Evolutionary conservation across 2,797 vertebrate species (phyloP), one percentile per base, ranked within the genome.

Genomic region (Neosilurus mollespiculum): DNA sequence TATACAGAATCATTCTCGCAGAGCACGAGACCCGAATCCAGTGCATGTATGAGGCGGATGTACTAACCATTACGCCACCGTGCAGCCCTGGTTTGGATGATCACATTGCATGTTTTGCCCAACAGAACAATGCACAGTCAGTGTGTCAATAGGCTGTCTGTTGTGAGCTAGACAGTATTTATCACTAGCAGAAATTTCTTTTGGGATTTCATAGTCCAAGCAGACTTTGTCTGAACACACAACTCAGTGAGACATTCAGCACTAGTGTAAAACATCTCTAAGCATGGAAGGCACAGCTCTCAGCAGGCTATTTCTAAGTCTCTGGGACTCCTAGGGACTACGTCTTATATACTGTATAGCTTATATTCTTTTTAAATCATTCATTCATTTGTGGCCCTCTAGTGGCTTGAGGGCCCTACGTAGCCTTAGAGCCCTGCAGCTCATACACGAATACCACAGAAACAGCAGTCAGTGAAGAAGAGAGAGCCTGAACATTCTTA

Each of bases 81-180:
- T 43, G 37, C 37, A 43, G 37, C 37, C 37, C 37, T 43, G 37
- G 37, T 43, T 43, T 3, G 56, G 73, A 43, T 77, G 9, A 59
- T 54, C 56, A 77, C 56, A n/a, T 56, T 58, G 73, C 56, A 91
- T 93, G 92, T 94, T 94, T 90, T 87, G 90, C 87, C 6, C 70
- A 71, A 81, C 62, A 75, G 86, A 90, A 94, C 93, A 94, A 94
- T 92, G 93, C 90, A 94, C 93, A 94, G 94, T 94, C 86, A 70
- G 87, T 88, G 75, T 89, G 87, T 73, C 89, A 87, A 94, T 90
- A 94, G 90, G 88, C 91, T 82, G 88, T 87, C 91, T 89, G 93
- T 94, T 94, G 93, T 94, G 87, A 90, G 88, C 87, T 61, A 88
- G 76, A 83, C 90, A 86, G 84, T 78, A 49, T 75, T 58, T n/a